phyloP scores from a whole-genome alignment of 2,113 vertebrate genomes.

The Carassius gibelio region DNA sequence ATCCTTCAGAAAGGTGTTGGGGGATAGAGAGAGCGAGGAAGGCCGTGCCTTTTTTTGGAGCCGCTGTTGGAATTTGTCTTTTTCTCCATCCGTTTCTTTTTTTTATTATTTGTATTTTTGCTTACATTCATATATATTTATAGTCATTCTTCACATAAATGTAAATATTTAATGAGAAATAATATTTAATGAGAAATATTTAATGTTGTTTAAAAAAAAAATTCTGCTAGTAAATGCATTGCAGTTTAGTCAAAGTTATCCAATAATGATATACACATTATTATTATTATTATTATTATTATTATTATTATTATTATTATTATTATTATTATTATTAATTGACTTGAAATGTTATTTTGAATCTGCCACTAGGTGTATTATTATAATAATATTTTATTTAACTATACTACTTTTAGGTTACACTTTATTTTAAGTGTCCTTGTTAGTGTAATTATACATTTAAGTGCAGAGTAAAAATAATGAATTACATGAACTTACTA shows the following conservation, averaged over 20 bases:
- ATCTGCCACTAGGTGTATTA: not conserved
- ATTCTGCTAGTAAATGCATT: too few relatives aligned
- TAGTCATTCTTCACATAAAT: not conserved
- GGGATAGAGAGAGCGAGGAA: constrained; percentile 53
- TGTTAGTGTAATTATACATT: too few relatives aligned
- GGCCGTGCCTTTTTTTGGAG: constrained; percentile 31
- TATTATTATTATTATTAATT: not conserved
- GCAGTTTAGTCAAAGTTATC: not conserved
- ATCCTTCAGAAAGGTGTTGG: constrained; percentile 78
- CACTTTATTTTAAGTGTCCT: too few relatives aligned
- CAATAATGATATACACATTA: not conserved
- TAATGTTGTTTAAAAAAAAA: too few relatives aligned
- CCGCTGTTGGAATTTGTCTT: constrained; percentile 52
- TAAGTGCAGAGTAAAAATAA: too few relatives aligned
- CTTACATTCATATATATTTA: not conserved
- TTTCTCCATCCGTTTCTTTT: not conserved
- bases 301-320: not conserved
- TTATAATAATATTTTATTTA: not conserved
- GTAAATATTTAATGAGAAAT: not conserved
- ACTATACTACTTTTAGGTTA: not conserved
- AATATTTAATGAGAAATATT: too few relatives aligned
- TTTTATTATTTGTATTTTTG: not conserved
- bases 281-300: not conserved
- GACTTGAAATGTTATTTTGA: not conserved
- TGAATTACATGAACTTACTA: too few relatives aligned